Conservation (phyloP, 2,888 invertebrate genomes). For the Andrena minutula region DNA sequence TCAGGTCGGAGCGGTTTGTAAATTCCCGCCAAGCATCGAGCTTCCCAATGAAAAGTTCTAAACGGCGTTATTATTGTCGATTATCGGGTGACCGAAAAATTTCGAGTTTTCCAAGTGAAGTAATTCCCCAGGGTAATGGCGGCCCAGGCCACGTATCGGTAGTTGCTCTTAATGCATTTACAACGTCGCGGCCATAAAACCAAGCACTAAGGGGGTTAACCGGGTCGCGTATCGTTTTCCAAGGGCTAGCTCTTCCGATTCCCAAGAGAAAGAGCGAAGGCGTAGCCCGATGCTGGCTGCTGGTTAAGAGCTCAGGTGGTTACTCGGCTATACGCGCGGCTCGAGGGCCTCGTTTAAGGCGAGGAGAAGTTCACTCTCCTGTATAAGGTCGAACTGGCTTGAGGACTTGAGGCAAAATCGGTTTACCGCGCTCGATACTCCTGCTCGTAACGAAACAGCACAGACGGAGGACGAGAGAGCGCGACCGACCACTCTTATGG, state of each 20-base stretch:
- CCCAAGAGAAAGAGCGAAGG: slow-evolving; percentile 48
- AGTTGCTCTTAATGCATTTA: slow-evolving; percentile 65
- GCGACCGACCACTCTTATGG: slow-evolving; percentile 6
- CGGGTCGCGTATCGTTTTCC: slow-evolving; percentile 59
- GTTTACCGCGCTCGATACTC: slow-evolving; percentile 47
- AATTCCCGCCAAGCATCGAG: not conserved
- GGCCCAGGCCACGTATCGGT: slow-evolving; percentile 10
- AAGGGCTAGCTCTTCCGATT: slow-evolving; percentile 53
- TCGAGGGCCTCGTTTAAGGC: slow-evolving; percentile 52
- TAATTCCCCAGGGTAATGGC: slow-evolving; percentile 9
- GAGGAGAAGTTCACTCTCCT: slow-evolving; percentile 28
- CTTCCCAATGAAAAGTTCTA: not conserved
- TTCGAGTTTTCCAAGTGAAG: slow-evolving; percentile 8
- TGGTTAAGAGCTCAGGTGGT: slow-evolving; percentile 69
- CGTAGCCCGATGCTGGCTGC: slow-evolving; percentile 38
- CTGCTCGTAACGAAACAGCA: slow-evolving; percentile 13
- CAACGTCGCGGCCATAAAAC: slow-evolving; percentile 67
- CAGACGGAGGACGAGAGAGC: not conserved
- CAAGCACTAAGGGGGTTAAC: slow-evolving; percentile 68
- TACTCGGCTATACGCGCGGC: slow-evolving; percentile 32
- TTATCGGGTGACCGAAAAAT: slow-evolving; percentile 21
- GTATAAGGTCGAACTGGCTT: slow-evolving; percentile 40
- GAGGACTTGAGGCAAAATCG: slow-evolving; percentile 43
- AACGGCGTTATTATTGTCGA: slow-evolving; percentile 18
- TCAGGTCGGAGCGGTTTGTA: not conserved